Conservation (phyloP, 2,888 invertebrate genomes). For the Pedicia rivosa region DNA sequence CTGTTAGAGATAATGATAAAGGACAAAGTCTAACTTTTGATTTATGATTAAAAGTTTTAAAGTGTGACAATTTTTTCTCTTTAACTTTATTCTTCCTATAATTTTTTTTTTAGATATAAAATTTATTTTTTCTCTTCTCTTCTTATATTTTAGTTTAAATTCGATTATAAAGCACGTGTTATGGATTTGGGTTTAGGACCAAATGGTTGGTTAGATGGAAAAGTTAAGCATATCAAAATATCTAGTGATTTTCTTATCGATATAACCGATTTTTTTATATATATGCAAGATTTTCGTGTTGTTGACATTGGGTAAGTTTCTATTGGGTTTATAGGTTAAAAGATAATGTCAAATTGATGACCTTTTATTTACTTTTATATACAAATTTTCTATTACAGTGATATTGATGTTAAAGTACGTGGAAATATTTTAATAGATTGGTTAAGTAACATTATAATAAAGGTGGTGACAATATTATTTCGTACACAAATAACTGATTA, state of each 20-base stretch:
- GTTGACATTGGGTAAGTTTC: neutral
- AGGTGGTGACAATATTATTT: slow-evolving; percentile 10
- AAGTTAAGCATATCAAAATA: neutral
- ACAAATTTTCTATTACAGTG: too few species aligned
- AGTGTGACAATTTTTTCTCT: too few species aligned
- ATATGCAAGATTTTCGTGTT: slow-evolving; percentile 1
- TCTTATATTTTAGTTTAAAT: slow-evolving; percentile 4
- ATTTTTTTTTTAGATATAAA: neutral
- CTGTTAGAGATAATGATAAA: too few species aligned
- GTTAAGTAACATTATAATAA: slow-evolving; percentile 12
- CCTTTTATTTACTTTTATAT: too few species aligned
- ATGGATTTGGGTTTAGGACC: slow-evolving; percentile 3
- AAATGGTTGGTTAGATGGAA: neutral
- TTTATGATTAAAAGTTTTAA: too few species aligned
- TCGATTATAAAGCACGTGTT: neutral
- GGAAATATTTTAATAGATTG: slow-evolving; percentile 14
- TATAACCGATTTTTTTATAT: neutral
- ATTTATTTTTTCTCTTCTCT: neutral
- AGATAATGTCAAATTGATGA: too few species aligned
- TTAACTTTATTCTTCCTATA: too few species aligned
- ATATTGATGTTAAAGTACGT: slow-evolving; percentile 13
- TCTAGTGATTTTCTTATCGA: neutral
- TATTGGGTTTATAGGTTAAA: too few species aligned
- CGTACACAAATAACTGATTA: slow-evolving; percentile 10
- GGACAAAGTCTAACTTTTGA: too few species aligned